Percentiles rank a stretch among this genome's conserved stretches.
Evolutionary conservation across 2,888 invertebrate species (phyloP).

Genomic region (Proisotoma minuta): DNA sequence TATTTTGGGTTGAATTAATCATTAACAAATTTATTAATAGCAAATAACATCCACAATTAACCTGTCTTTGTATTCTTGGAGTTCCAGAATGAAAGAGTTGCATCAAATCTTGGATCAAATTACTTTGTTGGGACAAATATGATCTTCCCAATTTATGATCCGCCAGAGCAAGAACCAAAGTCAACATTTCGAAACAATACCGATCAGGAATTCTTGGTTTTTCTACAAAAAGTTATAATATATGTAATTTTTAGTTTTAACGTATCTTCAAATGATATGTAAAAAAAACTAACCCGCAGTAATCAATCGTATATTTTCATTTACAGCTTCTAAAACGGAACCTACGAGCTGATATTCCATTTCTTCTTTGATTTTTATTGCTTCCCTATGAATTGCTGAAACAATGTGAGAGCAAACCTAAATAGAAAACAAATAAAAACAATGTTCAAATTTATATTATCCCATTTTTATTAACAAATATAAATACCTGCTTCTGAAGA

Average conservation of each 20-base stretch:
- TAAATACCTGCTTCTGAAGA: slow-evolving; percentile 78
- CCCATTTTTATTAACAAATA: background rate
- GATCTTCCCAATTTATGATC: slow-evolving; percentile 85
- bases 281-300: slow-evolving; percentile 23
- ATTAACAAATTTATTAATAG: background rate
- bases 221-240: slow-evolving; percentile 17
- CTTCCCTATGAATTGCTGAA: slow-evolving; percentile 84
- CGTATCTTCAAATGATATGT: background rate
- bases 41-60: slow-evolving; percentile 51
- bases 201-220: slow-evolving; percentile 63
- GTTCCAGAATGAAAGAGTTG: slow-evolving; percentile 88
- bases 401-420: slow-evolving; percentile 81
- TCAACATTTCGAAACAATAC: slow-evolving; percentile 97
- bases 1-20: too few species aligned
- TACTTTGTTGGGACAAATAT: slow-evolving; percentile 84
- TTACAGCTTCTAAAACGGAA: slow-evolving; percentile 41
- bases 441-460: background rate
- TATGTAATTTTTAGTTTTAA: background rate
- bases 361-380: slow-evolving; percentile 77
- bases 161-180: slow-evolving; percentile 87
- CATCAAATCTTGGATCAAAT: slow-evolving; percentile 75
- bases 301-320: slow-evolving; percentile 39
- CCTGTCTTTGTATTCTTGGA: slow-evolving; percentile 89
- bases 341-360: slow-evolving; percentile 64
- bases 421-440: slow-evolving; percentile 18